A percentile compares a stretch with the other conserved stretches of the same genome.
Conservation (phyloP, 2,797 vertebrate genomes). For the Pseudocheirus occidentalis region DNA sequence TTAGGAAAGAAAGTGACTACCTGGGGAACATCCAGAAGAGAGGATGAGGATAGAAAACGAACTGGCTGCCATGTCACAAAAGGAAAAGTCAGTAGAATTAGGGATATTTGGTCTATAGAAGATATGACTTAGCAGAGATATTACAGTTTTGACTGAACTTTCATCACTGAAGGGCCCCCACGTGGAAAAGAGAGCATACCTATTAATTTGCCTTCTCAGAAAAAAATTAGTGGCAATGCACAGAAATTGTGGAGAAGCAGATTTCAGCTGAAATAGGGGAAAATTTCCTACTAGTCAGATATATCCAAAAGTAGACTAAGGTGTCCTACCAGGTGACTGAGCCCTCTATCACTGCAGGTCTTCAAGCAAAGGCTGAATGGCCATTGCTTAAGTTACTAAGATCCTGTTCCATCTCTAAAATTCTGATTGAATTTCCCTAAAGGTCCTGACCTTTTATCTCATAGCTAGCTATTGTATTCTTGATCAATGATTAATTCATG, state of each 20-base stretch:
- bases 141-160: neutral
- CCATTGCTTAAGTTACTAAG: neutral
- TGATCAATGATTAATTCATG: neutral
- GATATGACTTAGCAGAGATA: neutral
- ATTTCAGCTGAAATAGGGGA: neutral
- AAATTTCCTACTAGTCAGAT: neutral
- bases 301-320: neutral
- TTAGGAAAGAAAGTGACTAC: neutral
- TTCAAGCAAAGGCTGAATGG: neutral
- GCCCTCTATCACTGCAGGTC: neutral
- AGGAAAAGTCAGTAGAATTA: neutral
- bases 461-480: neutral
- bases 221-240: neutral
- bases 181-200: neutral
- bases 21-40: neutral
- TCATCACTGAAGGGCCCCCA: neutral
- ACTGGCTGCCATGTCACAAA: neutral
- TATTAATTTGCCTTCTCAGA: neutral
- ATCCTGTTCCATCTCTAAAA: neutral
- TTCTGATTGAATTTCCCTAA: neutral
- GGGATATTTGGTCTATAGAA: neutral
- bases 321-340: neutral
- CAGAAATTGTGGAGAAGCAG: neutral
- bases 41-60: neutral
- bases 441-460: constrained; percentile 21